Percentiles rank a stretch among this genome's conserved stretches.
phyloP scores from a whole-genome alignment of 2,797 vertebrate species.

The Loriculus beryllinus region DNA sequence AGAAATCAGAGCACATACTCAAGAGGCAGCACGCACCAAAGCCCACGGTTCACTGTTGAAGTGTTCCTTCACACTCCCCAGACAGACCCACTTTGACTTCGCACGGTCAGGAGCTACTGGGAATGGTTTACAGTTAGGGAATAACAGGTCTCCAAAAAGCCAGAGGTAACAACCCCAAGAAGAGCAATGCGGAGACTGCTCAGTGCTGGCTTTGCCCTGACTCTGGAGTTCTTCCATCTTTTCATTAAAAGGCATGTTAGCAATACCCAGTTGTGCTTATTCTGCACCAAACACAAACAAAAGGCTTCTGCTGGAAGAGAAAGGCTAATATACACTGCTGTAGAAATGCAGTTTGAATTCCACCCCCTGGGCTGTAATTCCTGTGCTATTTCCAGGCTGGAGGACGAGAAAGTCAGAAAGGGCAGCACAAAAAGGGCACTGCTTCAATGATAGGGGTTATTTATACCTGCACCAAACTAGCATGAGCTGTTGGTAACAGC shows the following conservation, averaged over 20 bases:
- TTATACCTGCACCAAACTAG: background rate
- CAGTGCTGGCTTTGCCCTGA: accelerated
- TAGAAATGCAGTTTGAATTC: background rate
- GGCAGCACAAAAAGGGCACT: background rate
- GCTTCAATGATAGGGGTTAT: background rate
- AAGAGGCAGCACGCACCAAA: background rate
- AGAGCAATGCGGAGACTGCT: background rate
- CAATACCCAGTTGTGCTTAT: background rate
- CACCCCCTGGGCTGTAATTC: background rate
- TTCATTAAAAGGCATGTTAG: background rate
- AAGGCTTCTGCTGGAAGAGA: background rate
- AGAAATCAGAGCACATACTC: background rate
- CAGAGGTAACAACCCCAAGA: accelerated
- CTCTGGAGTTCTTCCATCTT: background rate
- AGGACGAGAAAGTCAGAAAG: background rate
- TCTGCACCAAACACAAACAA: background rate
- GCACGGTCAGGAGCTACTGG: background rate
- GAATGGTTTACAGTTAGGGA: background rate
- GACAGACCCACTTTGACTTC: accelerated
- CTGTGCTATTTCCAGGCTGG: background rate
- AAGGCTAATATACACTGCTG: background rate
- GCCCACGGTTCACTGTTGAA: accelerated
- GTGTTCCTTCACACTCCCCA: accelerated
- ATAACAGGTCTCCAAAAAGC: background rate
- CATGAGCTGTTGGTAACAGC: accelerated